phyloP scores from a whole-genome alignment of 2,888 invertebrate genomes.

The Coenonympha glycerion region DNA sequence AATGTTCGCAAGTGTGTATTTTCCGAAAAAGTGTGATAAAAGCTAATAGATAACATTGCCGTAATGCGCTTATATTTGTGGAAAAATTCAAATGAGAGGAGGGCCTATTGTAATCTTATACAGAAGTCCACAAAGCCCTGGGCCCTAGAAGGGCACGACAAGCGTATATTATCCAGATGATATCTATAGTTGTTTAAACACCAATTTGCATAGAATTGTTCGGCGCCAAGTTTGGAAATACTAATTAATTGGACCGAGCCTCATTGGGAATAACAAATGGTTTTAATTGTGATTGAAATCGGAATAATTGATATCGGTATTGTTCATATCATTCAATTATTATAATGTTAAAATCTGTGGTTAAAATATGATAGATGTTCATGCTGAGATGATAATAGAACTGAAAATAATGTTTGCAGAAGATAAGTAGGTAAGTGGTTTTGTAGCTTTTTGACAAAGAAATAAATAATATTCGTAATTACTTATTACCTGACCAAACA shows the following conservation, averaged over 20 bases:
- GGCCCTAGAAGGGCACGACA: constrained; percentile 1
- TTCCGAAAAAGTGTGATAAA: not conserved
- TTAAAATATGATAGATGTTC: too few relatives aligned
- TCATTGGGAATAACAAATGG: not conserved
- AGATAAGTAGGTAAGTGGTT: too few relatives aligned
- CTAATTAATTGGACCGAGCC: constrained; percentile 7
- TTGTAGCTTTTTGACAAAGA: too few relatives aligned
- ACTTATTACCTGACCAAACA: too few relatives aligned
- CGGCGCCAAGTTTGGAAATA: constrained; percentile 1
- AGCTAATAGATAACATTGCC: not conserved
- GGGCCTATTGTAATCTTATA: not conserved
- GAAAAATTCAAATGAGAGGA: not conserved
- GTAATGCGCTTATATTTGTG: too few relatives aligned
- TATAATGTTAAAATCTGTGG: not conserved
- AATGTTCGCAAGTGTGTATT: too few relatives aligned
- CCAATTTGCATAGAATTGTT: constrained; percentile 7
- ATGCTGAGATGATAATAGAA: too few relatives aligned
- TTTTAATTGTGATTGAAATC: not conserved
- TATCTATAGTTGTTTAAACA: constrained; percentile 5
- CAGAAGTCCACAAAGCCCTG: not conserved
- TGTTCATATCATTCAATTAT: not conserved
- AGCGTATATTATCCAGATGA: constrained; percentile 6
- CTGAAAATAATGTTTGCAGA: too few relatives aligned
- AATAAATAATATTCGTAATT: too few relatives aligned
- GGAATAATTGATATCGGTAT: not conserved